These are phyloP conservation scores for Ailuropoda melanoleuca DNA, from an alignment of 2,113 vertebrate species.

Conservation along the genomic window DNA sequence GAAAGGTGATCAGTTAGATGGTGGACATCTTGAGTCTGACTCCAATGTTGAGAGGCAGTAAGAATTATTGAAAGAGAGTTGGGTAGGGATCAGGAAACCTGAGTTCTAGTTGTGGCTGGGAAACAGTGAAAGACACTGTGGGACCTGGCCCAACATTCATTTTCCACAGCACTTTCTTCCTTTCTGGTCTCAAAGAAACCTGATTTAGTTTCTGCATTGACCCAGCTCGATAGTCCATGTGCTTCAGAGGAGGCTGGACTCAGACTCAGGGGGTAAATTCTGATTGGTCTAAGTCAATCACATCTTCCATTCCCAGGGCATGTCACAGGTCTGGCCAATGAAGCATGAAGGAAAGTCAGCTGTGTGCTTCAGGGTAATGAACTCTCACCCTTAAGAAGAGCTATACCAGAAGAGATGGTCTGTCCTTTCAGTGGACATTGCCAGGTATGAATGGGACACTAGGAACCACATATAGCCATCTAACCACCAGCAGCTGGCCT, in stretches of 20 bases:
- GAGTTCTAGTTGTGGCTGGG: neutral
- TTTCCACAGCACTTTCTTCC: neutral
- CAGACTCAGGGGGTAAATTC: neutral
- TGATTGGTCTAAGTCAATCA: neutral
- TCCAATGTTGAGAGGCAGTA: neutral
- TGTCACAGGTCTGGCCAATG: neutral
- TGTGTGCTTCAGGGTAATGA: neutral
- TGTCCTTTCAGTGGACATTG: neutral
- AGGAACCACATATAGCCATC: neutral
- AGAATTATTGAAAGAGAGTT: neutral
- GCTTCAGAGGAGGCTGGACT: neutral
- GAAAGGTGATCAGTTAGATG: neutral
- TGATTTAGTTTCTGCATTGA: neutral
- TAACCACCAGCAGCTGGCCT: neutral
- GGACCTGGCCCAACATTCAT: neutral
- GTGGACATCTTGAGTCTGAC: neutral
- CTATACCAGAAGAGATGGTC: neutral
- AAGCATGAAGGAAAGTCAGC: neutral
- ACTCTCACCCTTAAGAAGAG: neutral
- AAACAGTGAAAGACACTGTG: neutral
- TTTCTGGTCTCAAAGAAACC: neutral
- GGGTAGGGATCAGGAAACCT: neutral
- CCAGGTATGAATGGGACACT: neutral
- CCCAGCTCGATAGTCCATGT: neutral
- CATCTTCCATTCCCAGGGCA: neutral